Base-by-base conservation (phyloP, 2,113 vertebrate genomes). In the Sula dactylatra region DNA sequence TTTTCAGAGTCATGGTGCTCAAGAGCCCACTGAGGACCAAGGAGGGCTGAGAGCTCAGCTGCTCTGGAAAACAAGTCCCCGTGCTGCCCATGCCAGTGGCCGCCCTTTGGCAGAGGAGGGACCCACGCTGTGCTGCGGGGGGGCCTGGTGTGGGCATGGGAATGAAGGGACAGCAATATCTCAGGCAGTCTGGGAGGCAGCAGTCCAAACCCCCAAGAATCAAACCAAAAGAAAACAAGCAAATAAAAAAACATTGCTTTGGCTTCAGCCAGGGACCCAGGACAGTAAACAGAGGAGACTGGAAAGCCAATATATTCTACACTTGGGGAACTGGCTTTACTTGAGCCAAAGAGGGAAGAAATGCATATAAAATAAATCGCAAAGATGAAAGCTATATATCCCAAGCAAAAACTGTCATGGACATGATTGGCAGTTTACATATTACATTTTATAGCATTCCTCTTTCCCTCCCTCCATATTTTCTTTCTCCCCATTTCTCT, bases 401-500 rank as follows among this genome's bases (percentile, higher is more conserved):
- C 16, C 42, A 93, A 93, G 72, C 66, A 94, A 74, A 82, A 62
- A 84, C 45, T 34, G 2, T 84, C 90, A 71, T 0, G 0, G 31
- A 59, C 66, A 15, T 90, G 95, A 95, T 47, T 90, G 90, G 74
- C 88, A 95, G 92, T 84, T 93, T 90, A 26, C 80, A 80, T 83
- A 89, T 92, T 95, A 91, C 67, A 81, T 66, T 97, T 94, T 95
- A 85, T 40, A 80, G n/a, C 88, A 82, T 87, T 95, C 92, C 45
- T 85, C 49, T 87, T 95, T 54, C 74, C 70, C 84, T 92, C 61
- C 69, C 70, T 94, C 90, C 59, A 2, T 88, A 84, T 93, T 80
- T 96, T 78, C 71, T 88, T 79, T 83, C 82, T 83, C 65, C 45
- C 83, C 42, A 16, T 86, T 88, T 94, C 87, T 95, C 42, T 77